These are phyloP conservation scores for Polypedilum pembai DNA, from an alignment of 1,140 invertebrate species.

Conservation along the genomic window DNA sequence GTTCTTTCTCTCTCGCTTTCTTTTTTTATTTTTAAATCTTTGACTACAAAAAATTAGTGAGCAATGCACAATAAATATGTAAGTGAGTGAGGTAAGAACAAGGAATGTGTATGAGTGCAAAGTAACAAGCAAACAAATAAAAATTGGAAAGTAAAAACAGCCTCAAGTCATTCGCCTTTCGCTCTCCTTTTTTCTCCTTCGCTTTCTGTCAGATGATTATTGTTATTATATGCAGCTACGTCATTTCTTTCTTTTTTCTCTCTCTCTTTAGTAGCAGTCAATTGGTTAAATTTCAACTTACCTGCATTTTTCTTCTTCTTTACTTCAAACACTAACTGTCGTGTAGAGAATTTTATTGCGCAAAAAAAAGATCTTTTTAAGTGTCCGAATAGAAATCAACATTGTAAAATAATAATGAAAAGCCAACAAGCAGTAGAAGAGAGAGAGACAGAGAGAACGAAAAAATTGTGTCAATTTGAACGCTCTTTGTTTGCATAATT, in stretches of 20 bases:
- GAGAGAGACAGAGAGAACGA: neutral
- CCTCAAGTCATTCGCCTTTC: neutral
- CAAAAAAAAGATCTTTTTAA: too few species aligned
- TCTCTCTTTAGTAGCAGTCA: neutral
- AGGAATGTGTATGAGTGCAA: constrained; percentile 8
- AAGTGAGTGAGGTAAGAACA: neutral
- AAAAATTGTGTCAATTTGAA: constrained; percentile 18
- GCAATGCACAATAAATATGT: neutral
- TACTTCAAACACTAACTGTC: too few species aligned
- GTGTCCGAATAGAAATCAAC: too few species aligned
- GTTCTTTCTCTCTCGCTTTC: neutral
- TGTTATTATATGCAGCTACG: constrained; percentile 3
- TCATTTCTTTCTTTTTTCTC: neutral
- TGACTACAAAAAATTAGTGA: too few species aligned
- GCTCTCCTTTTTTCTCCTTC: neutral
- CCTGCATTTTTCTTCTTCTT: too few species aligned
- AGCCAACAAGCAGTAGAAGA: too few species aligned
- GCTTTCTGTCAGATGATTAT: neutral
- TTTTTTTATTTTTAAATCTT: too few species aligned
- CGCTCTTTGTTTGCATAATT: constrained; percentile 12
- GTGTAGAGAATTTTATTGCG: too few species aligned
- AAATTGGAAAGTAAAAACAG: constrained; percentile 18
- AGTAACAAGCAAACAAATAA: neutral
- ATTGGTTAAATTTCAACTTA: too few species aligned
- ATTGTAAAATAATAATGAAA: too few species aligned